phyloP scores from a whole-genome alignment of 2,888 invertebrate species.

The Eristalis intricaria region DNA sequence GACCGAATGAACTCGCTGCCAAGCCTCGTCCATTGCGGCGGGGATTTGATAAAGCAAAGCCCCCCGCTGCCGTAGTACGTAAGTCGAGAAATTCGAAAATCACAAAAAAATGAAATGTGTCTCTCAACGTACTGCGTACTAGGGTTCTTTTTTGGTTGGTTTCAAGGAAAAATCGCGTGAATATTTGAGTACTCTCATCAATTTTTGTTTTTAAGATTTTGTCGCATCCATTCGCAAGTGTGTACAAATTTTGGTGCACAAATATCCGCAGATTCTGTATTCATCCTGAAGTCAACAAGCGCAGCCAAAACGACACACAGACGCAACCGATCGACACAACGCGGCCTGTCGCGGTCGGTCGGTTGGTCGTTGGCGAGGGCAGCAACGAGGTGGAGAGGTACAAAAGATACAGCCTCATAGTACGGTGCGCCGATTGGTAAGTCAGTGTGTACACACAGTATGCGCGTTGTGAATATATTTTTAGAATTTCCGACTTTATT shows the following conservation, averaged over 20 bases:
- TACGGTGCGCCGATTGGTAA: not conserved
- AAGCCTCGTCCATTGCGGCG: not conserved
- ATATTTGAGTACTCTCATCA: not conserved
- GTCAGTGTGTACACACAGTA: slow-evolving; percentile 12
- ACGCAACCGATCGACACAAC: too few relatives aligned
- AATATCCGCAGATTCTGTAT: slow-evolving; percentile 47
- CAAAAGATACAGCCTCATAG: not conserved
- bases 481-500: slow-evolving; percentile 69
- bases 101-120: not conserved
- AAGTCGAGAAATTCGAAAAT: not conserved
- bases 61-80: too few relatives aligned
- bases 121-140: not conserved
- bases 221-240: slow-evolving; percentile 47
- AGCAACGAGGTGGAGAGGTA: not conserved
- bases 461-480: slow-evolving; percentile 57
- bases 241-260: slow-evolving; percentile 52
- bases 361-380: too few relatives aligned
- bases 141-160: not conserved
- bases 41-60: not conserved
- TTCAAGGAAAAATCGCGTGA: not conserved
- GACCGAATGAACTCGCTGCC: slow-evolving; percentile 47
- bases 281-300: slow-evolving; percentile 25
- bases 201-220: slow-evolving; percentile 14
- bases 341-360: too few relatives aligned
- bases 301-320: slow-evolving; percentile 30